These are phyloP conservation scores for Morus bassanus DNA, from an alignment of 2,797 vertebrate genomes.

Conservation along the genomic window DNA sequence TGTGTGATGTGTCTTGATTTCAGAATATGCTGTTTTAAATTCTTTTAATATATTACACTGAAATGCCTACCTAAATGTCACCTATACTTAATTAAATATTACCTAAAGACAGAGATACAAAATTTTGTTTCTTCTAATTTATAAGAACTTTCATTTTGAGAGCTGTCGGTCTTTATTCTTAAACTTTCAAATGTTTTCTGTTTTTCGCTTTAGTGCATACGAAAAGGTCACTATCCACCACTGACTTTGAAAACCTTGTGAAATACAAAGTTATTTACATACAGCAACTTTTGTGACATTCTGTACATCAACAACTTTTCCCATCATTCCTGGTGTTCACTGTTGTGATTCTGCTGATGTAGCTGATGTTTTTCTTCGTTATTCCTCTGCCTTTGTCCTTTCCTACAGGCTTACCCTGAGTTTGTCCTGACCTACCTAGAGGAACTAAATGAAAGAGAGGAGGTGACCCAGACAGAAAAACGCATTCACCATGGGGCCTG, in stretches of 20 bases:
- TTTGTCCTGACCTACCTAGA: constrained; percentile 79
- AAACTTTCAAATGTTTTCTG: background rate
- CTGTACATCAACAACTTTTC: background rate
- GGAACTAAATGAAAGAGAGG: constrained; percentile 68
- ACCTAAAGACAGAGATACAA: background rate
- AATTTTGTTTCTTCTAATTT: background rate
- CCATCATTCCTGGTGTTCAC: background rate
- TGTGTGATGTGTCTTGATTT: background rate
- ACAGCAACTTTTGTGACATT: background rate
- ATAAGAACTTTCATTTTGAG: background rate
- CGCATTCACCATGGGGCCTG: constrained; percentile 47
- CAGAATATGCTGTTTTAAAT: background rate
- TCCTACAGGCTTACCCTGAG: constrained; percentile 73
- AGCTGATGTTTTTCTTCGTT: constrained; percentile 19
- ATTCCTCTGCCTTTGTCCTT: constrained; percentile 57
- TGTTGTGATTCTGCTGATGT: constrained; percentile 17
- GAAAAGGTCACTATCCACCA: background rate
- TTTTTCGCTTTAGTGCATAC: background rate
- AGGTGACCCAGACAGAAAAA: constrained; percentile 69
- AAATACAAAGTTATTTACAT: background rate
- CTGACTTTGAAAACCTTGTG: background rate
- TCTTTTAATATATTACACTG: background rate
- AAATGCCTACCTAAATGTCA: background rate
- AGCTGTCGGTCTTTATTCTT: background rate
- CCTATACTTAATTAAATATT: background rate